Base-by-base conservation (phyloP, 2,888 invertebrate species). In the Caenorhabditis virilis region DNA sequence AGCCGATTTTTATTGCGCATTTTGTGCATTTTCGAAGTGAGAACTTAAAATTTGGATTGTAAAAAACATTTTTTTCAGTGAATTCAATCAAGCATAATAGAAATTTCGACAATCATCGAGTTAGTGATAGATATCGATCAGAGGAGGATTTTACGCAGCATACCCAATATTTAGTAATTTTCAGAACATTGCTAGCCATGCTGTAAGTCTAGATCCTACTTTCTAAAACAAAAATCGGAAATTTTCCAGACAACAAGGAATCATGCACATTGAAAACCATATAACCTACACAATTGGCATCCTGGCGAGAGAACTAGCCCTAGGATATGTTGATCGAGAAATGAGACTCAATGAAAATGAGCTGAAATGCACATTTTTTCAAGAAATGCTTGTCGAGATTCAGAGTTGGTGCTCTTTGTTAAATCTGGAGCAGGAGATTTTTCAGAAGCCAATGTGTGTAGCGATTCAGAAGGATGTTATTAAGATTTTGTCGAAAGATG, bases 1-100 rank as follows among this genome's bases (percentile, higher is more conserved):
- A 36, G 25, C 58, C 63, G 13, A 54, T 46, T 27, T 64, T 64
- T 20, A 22, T 64, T 6, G 46, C 57, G 5, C 63, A 64, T 23
- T 64, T 49, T 35, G 30, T 54, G 41, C 27, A 52, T 64, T 25
- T 27, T 33, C 36, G 13, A 39, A 11, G 4, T 38, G 48, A 20
- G 57, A 52, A 57, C 26, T 45, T 16, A 51, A 56, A 5, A 35
- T 47, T 18, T 47, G 51, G 13, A 36, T 52, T n/a, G 42, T n/a
- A n/a, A n/a, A n/a, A n/a, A n/a, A n/a, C n/a, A n/a, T n/a, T n/a
- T n/a, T n/a, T n/a, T n/a, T n/a, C n/a, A n/a, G n/a, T n/a, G n/a
- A n/a, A n/a, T n/a, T n/a, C n/a, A n/a, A n/a, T n/a, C n/a, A n/a
- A n/a, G n/a, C n/a, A n/a, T n/a, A n/a, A n/a, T n/a, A n/a, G n/a